A percentile compares a stretch with the other conserved stretches of the same genome.
Evolutionary conservation across 2,797 vertebrate genomes (phyloP).

Genomic region (Echeneis naucrates): DNA sequence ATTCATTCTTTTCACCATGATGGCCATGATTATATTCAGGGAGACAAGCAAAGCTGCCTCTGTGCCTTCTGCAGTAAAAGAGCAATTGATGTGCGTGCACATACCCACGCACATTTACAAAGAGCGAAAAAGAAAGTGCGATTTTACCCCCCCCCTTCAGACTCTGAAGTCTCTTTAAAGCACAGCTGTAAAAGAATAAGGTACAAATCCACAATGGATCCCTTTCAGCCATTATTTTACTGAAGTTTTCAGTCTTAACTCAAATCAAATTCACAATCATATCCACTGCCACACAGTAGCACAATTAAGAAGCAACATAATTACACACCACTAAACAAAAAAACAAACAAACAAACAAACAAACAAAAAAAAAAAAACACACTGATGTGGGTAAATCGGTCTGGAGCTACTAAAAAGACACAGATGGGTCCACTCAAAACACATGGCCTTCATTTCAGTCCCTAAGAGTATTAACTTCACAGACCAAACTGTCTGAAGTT

Average conservation of each 20-base stretch:
- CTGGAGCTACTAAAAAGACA: slow-evolving; percentile 53
- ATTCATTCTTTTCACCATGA: slow-evolving; percentile 39
- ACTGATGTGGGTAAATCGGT: slow-evolving; percentile 64
- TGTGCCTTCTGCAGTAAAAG: slow-evolving; percentile 21
- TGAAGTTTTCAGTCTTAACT: slow-evolving; percentile 52
- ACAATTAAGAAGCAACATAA: slow-evolving; percentile 39
- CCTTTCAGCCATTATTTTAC: slow-evolving; percentile 61
- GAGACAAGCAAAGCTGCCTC: slow-evolving; percentile 39
- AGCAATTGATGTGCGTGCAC: slow-evolving; percentile 1
- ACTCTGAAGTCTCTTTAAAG: slow-evolving; percentile 36
- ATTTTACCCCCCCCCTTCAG: slow-evolving; percentile 33
- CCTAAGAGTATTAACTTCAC: slow-evolving; percentile 16
- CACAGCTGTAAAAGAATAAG: slow-evolving; percentile 38
- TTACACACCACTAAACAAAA: slow-evolving; percentile 51
- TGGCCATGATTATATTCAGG: slow-evolving; percentile 39
- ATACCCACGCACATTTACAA: background rate
- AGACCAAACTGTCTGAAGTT: slow-evolving; percentile 14
- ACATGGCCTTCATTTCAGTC: slow-evolving; percentile 47
- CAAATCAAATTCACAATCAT: slow-evolving; percentile 55
- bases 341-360: too few species aligned
- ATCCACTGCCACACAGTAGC: slow-evolving; percentile 54
- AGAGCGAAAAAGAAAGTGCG: slow-evolving; percentile 3
- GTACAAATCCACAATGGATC: slow-evolving; percentile 52
- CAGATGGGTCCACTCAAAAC: slow-evolving; percentile 58
- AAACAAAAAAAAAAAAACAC: slow-evolving; percentile 47